Evolutionary conservation across 2,797 vertebrate species (phyloP).

Genomic region (Clamator glandarius): DNA sequence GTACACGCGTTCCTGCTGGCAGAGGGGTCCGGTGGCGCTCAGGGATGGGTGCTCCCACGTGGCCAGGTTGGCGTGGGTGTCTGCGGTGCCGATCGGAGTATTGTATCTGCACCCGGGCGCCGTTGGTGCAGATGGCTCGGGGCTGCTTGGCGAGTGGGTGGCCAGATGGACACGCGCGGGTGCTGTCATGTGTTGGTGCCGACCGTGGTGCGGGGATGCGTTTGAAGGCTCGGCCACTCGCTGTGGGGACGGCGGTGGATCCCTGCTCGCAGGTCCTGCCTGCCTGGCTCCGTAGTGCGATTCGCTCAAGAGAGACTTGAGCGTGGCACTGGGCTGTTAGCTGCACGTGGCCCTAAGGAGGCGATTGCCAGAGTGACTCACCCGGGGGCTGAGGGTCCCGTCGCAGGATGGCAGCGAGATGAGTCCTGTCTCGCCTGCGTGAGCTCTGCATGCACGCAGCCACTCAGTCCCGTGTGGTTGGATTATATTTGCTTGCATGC

Average conservation of each 20-base stretch:
- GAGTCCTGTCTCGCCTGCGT: accelerated
- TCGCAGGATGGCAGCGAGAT: neutral
- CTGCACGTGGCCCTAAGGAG: accelerated
- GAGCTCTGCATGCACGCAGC: neutral
- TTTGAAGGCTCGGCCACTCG: neutral
- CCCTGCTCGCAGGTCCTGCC: neutral
- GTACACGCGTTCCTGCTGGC: neutral
- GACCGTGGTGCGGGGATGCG: accelerated
- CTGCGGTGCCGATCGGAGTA: neutral
- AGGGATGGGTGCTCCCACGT: neutral
- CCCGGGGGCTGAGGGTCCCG: neutral
- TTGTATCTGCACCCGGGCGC: neutral
- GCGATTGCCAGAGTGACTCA: accelerated
- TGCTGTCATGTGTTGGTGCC: neutral
- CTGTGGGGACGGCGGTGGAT: accelerated
- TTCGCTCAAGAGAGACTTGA: too few species aligned
- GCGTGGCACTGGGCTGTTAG: accelerated
- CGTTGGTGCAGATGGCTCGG: neutral
- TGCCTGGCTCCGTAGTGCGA: neutral
- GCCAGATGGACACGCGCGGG: neutral
- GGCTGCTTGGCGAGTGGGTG: neutral
- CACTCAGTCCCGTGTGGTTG: neutral
- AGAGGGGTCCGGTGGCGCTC: accelerated
- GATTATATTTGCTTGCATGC: neutral
- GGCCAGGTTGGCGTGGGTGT: neutral